Conservation (phyloP, 2,797 vertebrate species). For the Acropternis orthonyx region DNA sequence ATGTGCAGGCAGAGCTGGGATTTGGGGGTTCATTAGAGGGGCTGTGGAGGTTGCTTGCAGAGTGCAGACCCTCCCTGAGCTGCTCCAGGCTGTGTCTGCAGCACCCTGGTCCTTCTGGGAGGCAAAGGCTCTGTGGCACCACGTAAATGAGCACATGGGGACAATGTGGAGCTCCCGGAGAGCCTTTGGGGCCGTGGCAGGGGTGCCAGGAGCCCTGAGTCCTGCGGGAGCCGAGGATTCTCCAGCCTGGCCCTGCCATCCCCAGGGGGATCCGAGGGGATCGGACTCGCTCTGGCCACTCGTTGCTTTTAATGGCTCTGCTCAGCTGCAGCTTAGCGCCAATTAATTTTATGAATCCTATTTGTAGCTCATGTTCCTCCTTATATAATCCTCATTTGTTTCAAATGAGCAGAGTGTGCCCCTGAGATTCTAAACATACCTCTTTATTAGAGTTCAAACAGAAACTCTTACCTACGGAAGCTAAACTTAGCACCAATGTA, state of each 20-base stretch:
- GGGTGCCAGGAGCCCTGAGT: rapidly evolving
- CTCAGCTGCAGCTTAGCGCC: not conserved
- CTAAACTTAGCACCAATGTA: slow-evolving; percentile 19
- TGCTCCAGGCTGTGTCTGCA: not conserved
- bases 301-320: not conserved
- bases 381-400: slow-evolving; percentile 60
- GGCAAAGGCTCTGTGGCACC: not conserved
- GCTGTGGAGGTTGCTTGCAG: rapidly evolving
- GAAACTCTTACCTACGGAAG: slow-evolving; percentile 30
- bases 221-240: not conserved
- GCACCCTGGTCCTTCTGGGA: not conserved
- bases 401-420: slow-evolving; percentile 24
- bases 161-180: not conserved
- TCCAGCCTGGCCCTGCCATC: not conserved
- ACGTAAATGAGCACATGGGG: rapidly evolving
- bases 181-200: not conserved
- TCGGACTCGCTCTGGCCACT: not conserved
- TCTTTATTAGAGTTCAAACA: slow-evolving; percentile 31
- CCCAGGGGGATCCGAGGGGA: not conserved
- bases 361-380: slow-evolving; percentile 21
- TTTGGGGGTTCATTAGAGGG: not conserved
- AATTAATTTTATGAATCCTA: slow-evolving; percentile 41
- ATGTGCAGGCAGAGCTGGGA: not conserved
- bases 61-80: not conserved
- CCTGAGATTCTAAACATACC: slow-evolving; percentile 27